Evolutionary conservation across 2,888 invertebrate species (phyloP).

Genomic region (Cataglyphis livida): DNA sequence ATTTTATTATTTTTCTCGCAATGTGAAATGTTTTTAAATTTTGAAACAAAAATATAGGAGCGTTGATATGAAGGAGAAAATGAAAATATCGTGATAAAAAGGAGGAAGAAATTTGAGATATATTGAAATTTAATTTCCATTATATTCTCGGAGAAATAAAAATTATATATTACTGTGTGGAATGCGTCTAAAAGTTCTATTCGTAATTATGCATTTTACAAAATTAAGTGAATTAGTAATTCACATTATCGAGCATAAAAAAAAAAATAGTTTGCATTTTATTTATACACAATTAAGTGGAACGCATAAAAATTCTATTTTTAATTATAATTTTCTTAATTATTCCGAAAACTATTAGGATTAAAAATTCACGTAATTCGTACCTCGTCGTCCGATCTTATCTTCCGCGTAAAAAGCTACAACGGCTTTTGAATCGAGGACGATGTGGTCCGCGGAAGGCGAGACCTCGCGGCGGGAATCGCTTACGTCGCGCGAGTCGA

Average conservation of each 20-base stretch:
- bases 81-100: background rate
- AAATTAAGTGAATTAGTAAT: too few relatives aligned
- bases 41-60: background rate
- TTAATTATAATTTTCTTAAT: background rate
- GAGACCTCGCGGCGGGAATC: constrained; percentile 58
- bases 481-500: constrained; percentile 47
- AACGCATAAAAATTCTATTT: background rate
- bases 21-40: background rate
- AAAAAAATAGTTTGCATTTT: background rate
- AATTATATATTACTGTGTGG: background rate
- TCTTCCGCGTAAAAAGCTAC: constrained; percentile 8
- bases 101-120: background rate
- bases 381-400: constrained; percentile 16
- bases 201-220: too few relatives aligned
- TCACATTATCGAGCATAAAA: too few relatives aligned
- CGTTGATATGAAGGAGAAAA: too few relatives aligned
- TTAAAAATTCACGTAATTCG: background rate
- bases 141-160: background rate
- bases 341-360: background rate
- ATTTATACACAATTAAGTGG: background rate
- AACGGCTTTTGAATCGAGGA: constrained; percentile 47
- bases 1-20: background rate
- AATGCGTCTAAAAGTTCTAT: too few relatives aligned
- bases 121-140: background rate
- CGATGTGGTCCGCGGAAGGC: constrained; percentile 56